These are phyloP conservation scores for Lepisosteus osseus DNA, from an alignment of 2,113 vertebrate species.

Conservation along the genomic window DNA sequence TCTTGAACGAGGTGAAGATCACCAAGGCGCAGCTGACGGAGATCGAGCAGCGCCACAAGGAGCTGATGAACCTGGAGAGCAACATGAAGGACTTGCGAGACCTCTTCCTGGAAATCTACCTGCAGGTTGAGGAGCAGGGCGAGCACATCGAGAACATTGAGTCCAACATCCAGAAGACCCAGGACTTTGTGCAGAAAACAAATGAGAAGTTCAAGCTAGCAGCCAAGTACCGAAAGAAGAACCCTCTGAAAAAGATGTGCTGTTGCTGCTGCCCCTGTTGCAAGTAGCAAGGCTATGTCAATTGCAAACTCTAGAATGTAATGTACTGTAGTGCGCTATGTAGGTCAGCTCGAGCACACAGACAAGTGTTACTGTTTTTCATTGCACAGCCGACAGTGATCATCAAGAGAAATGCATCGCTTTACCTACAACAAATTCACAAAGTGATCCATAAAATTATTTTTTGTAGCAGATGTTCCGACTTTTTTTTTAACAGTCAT, in stretches of 20 bases:
- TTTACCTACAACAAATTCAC: no score
- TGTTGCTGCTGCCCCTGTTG: constrained; percentile 86
- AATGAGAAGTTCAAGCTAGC: constrained; percentile 86
- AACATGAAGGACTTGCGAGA: constrained; percentile 87
- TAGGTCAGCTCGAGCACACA: no score
- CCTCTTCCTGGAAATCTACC: constrained; percentile 83
- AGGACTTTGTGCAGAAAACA: constrained; percentile 75
- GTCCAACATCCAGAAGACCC: constrained; percentile 73
- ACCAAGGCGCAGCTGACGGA: constrained; percentile 85
- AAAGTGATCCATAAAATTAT: no score
- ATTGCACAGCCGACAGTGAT: no score
- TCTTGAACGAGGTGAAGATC: constrained; percentile 83
- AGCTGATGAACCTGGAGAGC: constrained; percentile 82
- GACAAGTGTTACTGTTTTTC: no score
- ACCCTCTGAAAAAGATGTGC: constrained; percentile 78
- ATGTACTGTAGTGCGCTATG: no score
- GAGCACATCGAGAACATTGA: constrained; percentile 83
- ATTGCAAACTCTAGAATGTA: no score
- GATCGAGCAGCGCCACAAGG: constrained; percentile 92
- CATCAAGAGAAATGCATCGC: no score
- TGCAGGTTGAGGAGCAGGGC: constrained; percentile 87
- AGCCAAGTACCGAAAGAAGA: constrained; percentile 78
- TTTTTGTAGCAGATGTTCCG: no score
- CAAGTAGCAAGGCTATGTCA: constrained; percentile 23
- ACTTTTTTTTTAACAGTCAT: no score